These are phyloP conservation scores for Zeugodacus cucurbitae DNA, from an alignment of 1,140 invertebrate species.

Conservation along the genomic window DNA sequence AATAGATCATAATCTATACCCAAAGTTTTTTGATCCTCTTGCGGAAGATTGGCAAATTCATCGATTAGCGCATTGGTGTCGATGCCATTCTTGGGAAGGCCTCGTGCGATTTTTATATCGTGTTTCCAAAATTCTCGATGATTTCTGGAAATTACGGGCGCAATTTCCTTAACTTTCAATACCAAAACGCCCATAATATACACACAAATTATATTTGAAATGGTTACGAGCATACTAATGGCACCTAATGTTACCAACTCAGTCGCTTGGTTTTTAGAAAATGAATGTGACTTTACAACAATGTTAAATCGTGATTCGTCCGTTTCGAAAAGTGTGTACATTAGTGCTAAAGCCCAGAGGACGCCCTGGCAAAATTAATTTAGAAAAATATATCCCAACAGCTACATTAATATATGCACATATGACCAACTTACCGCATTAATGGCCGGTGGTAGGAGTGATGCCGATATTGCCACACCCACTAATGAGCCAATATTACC, in stretches of 20 bases:
- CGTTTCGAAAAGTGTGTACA: slow-evolving; percentile 68
- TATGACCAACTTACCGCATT: slow-evolving; percentile 71
- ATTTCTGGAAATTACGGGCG: slow-evolving; percentile 69
- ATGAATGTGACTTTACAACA: slow-evolving; percentile 64
- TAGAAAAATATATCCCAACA: background rate
- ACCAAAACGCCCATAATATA: slow-evolving; percentile 75
- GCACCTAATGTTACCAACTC: slow-evolving; percentile 73
- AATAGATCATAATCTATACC: slow-evolving; percentile 51
- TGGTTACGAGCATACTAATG: slow-evolving; percentile 75
- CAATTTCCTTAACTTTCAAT: slow-evolving; percentile 82
- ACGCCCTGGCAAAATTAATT: slow-evolving; percentile 69
- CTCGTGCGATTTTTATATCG: slow-evolving; percentile 73
- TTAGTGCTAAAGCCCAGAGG: slow-evolving; percentile 74
- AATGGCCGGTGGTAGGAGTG: slow-evolving; percentile 80
- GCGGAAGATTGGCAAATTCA: slow-evolving; percentile 55
- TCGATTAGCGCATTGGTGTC: slow-evolving; percentile 56
- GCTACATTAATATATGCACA: background rate
- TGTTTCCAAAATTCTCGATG: slow-evolving; percentile 75
- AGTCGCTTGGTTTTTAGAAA: slow-evolving; percentile 69
- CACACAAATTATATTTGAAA: slow-evolving; percentile 80
- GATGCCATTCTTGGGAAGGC: slow-evolving; percentile 67
- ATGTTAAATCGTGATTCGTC: slow-evolving; percentile 64
- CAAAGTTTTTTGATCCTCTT: slow-evolving; percentile 52
- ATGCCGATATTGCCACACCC: slow-evolving; percentile 84
- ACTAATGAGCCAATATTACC: slow-evolving; percentile 80